Conservation (phyloP, 2,113 vertebrate species). For the Hydrolagus affinis region DNA sequence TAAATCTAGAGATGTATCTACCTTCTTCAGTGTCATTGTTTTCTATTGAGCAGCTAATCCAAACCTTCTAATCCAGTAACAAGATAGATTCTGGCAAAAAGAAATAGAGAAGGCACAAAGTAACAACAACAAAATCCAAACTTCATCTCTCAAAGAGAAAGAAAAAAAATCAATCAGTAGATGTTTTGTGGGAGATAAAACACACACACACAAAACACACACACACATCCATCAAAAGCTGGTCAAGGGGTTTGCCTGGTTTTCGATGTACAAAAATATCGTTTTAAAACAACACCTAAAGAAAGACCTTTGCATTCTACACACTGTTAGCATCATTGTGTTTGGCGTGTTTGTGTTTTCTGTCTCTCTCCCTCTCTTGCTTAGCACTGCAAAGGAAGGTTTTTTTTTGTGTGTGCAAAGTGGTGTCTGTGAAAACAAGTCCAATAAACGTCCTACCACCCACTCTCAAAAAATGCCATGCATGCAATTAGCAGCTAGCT, state of each 20-base stretch:
- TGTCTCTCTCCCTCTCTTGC: neutral
- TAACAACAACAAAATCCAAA: neutral
- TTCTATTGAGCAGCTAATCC: neutral
- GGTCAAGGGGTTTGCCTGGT: too few species aligned
- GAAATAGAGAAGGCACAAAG: neutral
- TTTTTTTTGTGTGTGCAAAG: conserved; percentile 10
- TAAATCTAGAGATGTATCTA: neutral
- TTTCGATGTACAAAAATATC: too few species aligned
- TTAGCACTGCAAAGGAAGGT: conserved; percentile 11
- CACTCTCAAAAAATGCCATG: conserved; percentile 29
- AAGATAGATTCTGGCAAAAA: neutral
- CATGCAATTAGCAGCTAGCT: conserved; percentile 26
- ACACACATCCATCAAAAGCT: too few species aligned
- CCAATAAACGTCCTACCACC: conserved; percentile 4
- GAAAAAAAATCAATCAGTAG: too few species aligned
- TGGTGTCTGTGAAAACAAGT: conserved; percentile 26
- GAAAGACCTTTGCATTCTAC: neutral
- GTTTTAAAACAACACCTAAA: too few species aligned
- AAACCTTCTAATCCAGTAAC: neutral
- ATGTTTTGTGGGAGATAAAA: too few species aligned
- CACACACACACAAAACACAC: too few species aligned
- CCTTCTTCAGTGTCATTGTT: neutral
- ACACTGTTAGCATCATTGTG: neutral
- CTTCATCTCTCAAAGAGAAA: too few species aligned
- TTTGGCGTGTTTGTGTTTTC: neutral